Percentiles rank a stretch among this genome's conserved stretches.
These are phyloP conservation scores for Antedon mediterranea DNA, from an alignment of 53 echinoderm and acorn worm species.

Conservation along the genomic window DNA sequence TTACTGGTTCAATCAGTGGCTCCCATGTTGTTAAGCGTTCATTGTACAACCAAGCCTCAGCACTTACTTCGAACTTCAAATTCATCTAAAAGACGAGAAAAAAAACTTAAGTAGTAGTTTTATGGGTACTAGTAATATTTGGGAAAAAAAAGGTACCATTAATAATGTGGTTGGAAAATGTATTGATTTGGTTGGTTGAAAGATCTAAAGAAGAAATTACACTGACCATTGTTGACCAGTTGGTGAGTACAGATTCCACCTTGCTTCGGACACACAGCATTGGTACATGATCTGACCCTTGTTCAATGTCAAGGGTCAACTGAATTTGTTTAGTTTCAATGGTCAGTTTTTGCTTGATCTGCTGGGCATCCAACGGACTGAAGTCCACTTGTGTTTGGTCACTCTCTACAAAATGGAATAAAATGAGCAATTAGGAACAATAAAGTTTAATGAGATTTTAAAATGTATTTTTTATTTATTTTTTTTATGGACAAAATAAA, in stretches of 20 bases:
- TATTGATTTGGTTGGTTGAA: too few relatives aligned
- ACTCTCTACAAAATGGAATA: conserved; percentile 30
- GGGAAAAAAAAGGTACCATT: too few relatives aligned
- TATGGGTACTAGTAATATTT: too few relatives aligned
- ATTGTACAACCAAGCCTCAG: conserved; percentile 66
- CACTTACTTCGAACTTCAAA: conserved; percentile 48
- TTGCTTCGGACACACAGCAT: conserved; percentile 57
- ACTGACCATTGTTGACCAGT: conserved; percentile 75
- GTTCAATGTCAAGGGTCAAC: conserved; percentile 58
- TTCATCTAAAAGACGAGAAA: conserved; percentile 33
- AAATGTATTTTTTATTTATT: too few relatives aligned
- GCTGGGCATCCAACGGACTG: conserved; percentile 32
- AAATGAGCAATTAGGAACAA: not conserved
- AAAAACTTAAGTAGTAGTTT: not conserved
- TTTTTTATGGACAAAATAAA: too few relatives aligned
- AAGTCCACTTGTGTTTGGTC: conserved; percentile 94
- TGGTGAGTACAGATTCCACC: conserved; percentile 36
- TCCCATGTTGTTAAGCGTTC: conserved; percentile 86
- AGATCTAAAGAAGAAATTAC: not conserved
- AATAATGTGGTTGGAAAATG: too few relatives aligned
- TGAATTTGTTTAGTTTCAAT: conserved; percentile 59
- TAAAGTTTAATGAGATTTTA: too few relatives aligned
- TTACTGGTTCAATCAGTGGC: conserved; percentile 79
- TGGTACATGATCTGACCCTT: conserved; percentile 59
- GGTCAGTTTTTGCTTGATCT: conserved; percentile 48